A percentile compares a stretch with the other conserved stretches of the same genome.
These are phyloP conservation scores for Nemurella pictetii DNA, from an alignment of 2,888 invertebrate species.

Conservation along the genomic window DNA sequence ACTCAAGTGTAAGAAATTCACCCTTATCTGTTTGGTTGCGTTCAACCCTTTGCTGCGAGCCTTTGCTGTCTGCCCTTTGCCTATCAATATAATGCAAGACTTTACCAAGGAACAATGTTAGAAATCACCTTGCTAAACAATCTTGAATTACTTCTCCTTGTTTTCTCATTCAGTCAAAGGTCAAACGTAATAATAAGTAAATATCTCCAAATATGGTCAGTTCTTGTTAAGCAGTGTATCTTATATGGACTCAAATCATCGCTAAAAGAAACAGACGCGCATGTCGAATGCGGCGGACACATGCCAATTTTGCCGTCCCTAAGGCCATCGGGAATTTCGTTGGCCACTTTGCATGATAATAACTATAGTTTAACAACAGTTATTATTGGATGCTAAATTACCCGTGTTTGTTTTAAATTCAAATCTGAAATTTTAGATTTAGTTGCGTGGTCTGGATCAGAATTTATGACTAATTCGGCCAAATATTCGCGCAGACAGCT, in stretches of 20 bases:
- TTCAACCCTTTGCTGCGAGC: background rate
- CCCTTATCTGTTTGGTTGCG: slow-evolving; percentile 24
- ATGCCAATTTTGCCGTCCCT: background rate
- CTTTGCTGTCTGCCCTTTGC: background rate
- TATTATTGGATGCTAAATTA: background rate
- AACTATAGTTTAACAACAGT: background rate
- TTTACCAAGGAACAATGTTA: background rate
- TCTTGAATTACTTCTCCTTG: background rate
- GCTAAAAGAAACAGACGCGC: background rate
- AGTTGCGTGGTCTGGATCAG: background rate
- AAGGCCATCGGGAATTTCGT: background rate
- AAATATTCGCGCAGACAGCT: background rate
- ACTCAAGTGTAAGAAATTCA: slow-evolving; percentile 12
- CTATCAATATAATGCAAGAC: background rate
- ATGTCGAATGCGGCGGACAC: background rate
- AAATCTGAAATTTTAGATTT: background rate
- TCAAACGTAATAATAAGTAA: slow-evolving; percentile 10
- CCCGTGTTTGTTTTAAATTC: slow-evolving; percentile 2
- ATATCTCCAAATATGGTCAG: slow-evolving; percentile 2
- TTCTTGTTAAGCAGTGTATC: background rate
- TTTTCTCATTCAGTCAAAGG: slow-evolving; percentile 12
- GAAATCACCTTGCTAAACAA: slow-evolving; percentile 7
- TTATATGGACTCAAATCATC: background rate
- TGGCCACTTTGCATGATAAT: background rate
- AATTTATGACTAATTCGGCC: background rate